Base-by-base conservation (phyloP, 35 echinoderm and acorn worm species). In the Ptychodera flava region DNA sequence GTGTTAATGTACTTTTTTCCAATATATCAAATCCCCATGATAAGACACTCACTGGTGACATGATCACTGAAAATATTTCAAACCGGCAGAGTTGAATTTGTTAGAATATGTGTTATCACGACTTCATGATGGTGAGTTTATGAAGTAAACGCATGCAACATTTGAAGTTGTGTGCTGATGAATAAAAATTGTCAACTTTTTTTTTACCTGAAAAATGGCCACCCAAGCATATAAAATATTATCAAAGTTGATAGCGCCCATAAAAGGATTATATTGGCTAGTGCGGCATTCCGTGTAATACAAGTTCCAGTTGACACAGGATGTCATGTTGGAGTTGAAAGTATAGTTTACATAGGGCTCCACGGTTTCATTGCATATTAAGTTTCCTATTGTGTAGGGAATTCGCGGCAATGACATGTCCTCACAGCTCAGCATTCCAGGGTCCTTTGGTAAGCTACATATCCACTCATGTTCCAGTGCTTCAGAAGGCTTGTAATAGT, bases 221-320 rank as follows among this genome's bases (percentile, higher is more conserved):
- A 99, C 90, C 96, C 96, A 99, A 16, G 96, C 96, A 53, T 94
- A 94, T 33, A 99, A 91, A 85, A 99, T 99, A 90, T 99, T 99
- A 86, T 99, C 96, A 89, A 99, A 97, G 30, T 92, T 94, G 53
- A 99, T 99, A 32, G 95, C 91, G 85, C 82, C 86, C 16, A 99
- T 45, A 89, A 94, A 99, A 79, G 96, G 96, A 80, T 99, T 99
- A 6, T 84, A 35, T 0, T 88, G 85, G 75, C 88, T 94, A 34
- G 29, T 91, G 34, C 85, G 77, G 86, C 96, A 99, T 33, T 77
- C n/a, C 0, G 93, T 94, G 78, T 99, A 99, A 87, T 99, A 99
- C 88, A 88, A 88, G 91, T 99, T 99, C 96, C 96, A 99, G 82
- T 99, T 81, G 0, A 94, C 80, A 80, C 92, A 99, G 32, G 31